Evolutionary conservation across 2,113 vertebrate species (phyloP).

Genomic region (Odocoileus virginianus): DNA sequence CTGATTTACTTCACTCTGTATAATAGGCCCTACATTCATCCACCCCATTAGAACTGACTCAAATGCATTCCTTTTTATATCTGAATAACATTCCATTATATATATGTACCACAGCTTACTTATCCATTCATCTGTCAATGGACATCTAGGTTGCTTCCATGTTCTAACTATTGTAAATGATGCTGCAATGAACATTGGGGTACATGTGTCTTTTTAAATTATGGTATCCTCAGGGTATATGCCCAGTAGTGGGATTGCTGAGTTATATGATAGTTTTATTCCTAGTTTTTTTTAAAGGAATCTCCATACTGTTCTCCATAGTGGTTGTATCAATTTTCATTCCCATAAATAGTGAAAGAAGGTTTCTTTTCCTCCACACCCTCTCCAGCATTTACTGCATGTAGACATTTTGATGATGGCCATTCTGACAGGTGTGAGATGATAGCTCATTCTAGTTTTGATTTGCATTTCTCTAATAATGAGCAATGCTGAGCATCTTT

Average conservation of each 20-base stretch:
- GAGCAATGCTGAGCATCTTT: background rate
- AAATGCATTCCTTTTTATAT: background rate
- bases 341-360: background rate
- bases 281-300: background rate
- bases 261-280: background rate
- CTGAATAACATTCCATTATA: background rate
- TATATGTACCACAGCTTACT: background rate
- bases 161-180: background rate
- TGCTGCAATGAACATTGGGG: background rate
- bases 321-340: background rate
- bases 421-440: background rate
- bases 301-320: background rate
- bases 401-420: background rate
- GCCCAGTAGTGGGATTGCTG: background rate
- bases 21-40: background rate
- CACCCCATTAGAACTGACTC: background rate
- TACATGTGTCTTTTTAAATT: background rate
- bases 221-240: background rate
- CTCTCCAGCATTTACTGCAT: background rate
- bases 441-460: background rate
- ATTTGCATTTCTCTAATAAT: background rate
- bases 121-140: background rate
- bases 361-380: background rate
- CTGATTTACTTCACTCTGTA: background rate
- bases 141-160: background rate